Evolutionary conservation across 2,113 vertebrate genomes (phyloP), one percentile per base, ranked within the genome.

Genomic region (Accipiter virgatus): DNA sequence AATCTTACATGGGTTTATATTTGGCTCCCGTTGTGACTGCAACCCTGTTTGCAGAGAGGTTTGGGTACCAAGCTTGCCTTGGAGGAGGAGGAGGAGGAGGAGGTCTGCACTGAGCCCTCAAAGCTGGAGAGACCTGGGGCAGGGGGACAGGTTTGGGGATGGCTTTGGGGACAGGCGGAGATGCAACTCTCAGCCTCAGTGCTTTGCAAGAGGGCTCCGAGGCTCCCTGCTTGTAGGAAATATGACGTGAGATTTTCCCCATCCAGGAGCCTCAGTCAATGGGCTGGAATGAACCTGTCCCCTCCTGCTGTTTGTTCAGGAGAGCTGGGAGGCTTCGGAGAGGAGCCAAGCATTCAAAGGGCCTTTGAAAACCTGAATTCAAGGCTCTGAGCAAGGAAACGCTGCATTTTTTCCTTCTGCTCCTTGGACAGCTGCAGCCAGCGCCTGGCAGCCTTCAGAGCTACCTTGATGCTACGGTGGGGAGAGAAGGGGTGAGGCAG

Each of bases 281-380:
- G 68, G 71, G 79, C 22, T 91, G 91, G 81, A 68, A 91, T 59
- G 87, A 91, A 86, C 81, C 81, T 40, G 65, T 63, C 95, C 96
- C 87, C 86, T 93, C 13, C 32, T 74, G 80, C 82, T 96, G 80
- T 95, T 97, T 95, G 82, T 81, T 70, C 86, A 87, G 94, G 86
- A 93, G 68, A 85, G 53, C 55, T 55, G 66, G 31, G 84, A 94
- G 66, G 62, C 70, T 90, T 58, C 38, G 3, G 32, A 82, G 87
- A 26, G 56, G 78, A 80, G 90, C 82, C 29, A 45, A 56, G 58
- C 4, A 1, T 89, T 97, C 87, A 93, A 71, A 96, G 73, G 80
- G 52, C 78, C 90, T 96, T 95, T 98, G 97, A 97, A 96, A 97
- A 88, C 77, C 27, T 70, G 87, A 72, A 96, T 81, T 75, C 81